A percentile compares a stretch with the other conserved stretches of the same genome.
These are phyloP conservation scores for Melanchra persicariae DNA, from an alignment of 2,888 invertebrate species.

Conservation along the genomic window DNA sequence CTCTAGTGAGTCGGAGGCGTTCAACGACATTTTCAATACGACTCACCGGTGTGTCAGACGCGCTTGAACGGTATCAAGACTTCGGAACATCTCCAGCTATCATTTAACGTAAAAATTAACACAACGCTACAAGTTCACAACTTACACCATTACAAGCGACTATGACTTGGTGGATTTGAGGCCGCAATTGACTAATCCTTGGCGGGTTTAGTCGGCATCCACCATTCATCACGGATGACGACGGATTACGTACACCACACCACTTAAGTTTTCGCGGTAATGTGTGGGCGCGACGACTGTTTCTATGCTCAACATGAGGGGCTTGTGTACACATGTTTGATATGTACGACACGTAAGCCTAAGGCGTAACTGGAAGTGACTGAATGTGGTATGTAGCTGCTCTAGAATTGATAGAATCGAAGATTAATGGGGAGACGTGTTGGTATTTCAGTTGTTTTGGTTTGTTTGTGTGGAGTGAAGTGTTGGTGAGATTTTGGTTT, in stretches of 20 bases:
- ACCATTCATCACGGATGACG: slow-evolving; percentile 76
- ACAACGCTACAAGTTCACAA: slow-evolving; percentile 26
- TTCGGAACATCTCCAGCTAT: no score
- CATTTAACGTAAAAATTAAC: no score
- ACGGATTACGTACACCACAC: slow-evolving; percentile 66
- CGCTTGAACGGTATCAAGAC: no score
- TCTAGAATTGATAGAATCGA: slow-evolving; percentile 34
- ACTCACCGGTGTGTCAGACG: no score
- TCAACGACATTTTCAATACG: no score
- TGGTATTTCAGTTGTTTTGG: slow-evolving; percentile 3
- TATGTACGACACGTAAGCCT: slow-evolving; percentile 35
- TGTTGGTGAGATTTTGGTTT: not conserved
- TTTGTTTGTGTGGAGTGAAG: slow-evolving; percentile 4
- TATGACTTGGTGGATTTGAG: slow-evolving; percentile 73
- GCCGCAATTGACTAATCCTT: slow-evolving; percentile 77
- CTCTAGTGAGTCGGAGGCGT: no score
- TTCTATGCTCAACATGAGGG: slow-evolving; percentile 34
- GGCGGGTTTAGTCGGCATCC: slow-evolving; percentile 62
- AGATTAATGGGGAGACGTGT: slow-evolving; percentile 41
- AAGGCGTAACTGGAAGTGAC: slow-evolving; percentile 40
- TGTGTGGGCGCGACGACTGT: slow-evolving; percentile 50
- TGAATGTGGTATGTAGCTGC: slow-evolving; percentile 35
- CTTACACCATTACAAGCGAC: slow-evolving; percentile 58
- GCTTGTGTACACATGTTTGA: slow-evolving; percentile 51
- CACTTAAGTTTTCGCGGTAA: slow-evolving; percentile 61